Conservation (phyloP, 2,888 invertebrate species). For the Leptopilina drosophilae region DNA sequence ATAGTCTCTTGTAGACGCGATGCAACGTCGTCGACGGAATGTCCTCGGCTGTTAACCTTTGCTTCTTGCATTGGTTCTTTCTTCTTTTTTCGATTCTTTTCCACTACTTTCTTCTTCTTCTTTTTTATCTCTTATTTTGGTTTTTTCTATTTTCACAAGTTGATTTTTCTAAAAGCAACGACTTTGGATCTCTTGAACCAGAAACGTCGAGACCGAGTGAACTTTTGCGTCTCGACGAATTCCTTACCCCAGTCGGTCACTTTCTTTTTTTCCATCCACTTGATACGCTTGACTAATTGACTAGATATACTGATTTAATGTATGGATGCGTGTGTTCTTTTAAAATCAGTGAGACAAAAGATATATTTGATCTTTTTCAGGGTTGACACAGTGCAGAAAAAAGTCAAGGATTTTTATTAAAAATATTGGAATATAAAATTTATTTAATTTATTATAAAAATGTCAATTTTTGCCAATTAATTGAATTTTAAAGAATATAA, state of each 20-base stretch:
- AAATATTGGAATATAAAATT: no score
- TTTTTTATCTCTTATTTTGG: slow-evolving; percentile 33
- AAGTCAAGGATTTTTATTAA: no score
- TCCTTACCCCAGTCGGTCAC: slow-evolving; percentile 39
- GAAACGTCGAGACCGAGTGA: slow-evolving; percentile 51
- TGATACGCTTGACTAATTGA: slow-evolving; percentile 38
- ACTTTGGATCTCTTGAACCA: slow-evolving; percentile 45
- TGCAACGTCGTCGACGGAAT: slow-evolving; percentile 47
- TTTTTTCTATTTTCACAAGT: slow-evolving; percentile 43
- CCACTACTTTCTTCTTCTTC: slow-evolving; percentile 46
- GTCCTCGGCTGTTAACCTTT: slow-evolving; percentile 57
- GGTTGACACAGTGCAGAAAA: not conserved
- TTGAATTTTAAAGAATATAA: no score
- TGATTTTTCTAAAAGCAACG: slow-evolving; percentile 44
- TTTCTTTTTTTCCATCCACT: slow-evolving; percentile 35
- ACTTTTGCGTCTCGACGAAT: slow-evolving; percentile 47
- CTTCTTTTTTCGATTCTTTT: slow-evolving; percentile 36
- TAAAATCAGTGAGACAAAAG: not conserved
- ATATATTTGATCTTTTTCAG: not conserved
- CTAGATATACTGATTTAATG: slow-evolving; percentile 12
- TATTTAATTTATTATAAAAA: no score
- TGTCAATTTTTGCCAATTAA: no score
- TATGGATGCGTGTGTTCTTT: not conserved
- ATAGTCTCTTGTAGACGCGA: slow-evolving; percentile 55
- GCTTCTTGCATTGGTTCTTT: slow-evolving; percentile 39